These are phyloP conservation scores for Zosterops lateralis DNA, from an alignment of 2,113 vertebrate genomes.

Conservation along the genomic window DNA sequence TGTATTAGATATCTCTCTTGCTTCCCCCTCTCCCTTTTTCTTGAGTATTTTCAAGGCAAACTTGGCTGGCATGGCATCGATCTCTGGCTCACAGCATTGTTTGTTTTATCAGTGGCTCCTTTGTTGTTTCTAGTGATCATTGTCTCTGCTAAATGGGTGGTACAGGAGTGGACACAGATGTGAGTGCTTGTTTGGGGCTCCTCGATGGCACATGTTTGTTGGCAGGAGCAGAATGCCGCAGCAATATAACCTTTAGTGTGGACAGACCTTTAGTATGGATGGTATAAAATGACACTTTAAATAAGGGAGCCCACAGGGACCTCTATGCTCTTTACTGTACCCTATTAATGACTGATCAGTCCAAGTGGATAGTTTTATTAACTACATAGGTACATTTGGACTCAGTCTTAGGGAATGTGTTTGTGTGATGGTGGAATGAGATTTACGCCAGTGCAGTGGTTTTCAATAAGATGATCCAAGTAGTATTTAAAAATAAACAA, in stretches of 20 bases:
- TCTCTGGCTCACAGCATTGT: constrained; percentile 5
- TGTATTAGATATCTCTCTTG: background rate
- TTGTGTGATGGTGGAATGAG: constrained; percentile 2
- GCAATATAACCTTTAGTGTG: background rate
- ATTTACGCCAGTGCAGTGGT: constrained; percentile 1
- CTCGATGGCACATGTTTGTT: constrained; percentile 56
- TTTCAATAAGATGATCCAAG: constrained; percentile 16
- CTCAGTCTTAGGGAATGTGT: background rate
- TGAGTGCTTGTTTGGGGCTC: constrained; percentile 21
- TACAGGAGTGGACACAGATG: constrained; percentile 56
- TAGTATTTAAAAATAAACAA: constrained; percentile 28
- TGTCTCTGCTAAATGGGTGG: constrained; percentile 73
- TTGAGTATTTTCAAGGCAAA: constrained; percentile 28
- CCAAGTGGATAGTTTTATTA: constrained; percentile 5
- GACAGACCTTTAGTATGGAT: background rate
- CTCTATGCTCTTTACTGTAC: constrained; percentile 4
- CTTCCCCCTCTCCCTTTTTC: background rate
- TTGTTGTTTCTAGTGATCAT: constrained; percentile 77
- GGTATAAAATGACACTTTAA: background rate
- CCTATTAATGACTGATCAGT: background rate
- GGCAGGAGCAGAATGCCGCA: constrained; percentile 51
- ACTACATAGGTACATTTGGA: background rate
- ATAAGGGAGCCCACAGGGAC: constrained; percentile 52
- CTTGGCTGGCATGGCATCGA: constrained; percentile 28
- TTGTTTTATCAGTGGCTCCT: constrained; percentile 60